Percentiles rank a stretch among this genome's conserved stretches.
Conservation (phyloP, 2,113 vertebrate species). For the Notiomystis cincta region DNA sequence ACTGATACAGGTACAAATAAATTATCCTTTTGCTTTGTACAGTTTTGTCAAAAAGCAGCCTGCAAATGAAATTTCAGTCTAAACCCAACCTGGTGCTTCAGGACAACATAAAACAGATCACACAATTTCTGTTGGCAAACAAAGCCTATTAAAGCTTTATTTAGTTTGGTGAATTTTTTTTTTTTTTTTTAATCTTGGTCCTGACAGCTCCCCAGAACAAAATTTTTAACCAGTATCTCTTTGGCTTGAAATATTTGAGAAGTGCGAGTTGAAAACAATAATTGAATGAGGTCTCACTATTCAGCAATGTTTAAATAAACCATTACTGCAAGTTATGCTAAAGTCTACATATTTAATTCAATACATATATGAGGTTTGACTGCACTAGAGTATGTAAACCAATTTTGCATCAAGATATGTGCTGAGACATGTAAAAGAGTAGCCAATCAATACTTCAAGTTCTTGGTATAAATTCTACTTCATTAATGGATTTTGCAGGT, state of each 20-base stretch:
- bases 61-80: neutral
- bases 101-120: neutral
- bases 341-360: neutral
- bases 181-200: no score
- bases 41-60: neutral
- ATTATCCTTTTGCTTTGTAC: neutral
- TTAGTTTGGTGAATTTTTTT: neutral
- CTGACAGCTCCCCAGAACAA: neutral
- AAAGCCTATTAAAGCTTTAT: neutral
- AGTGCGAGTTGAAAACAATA: neutral
- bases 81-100: neutral
- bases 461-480: neutral
- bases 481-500: neutral
- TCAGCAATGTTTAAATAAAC: neutral
- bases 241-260: neutral
- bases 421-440: neutral
- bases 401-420: neutral
- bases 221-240: neutral
- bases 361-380: neutral
- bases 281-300: neutral
- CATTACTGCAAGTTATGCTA: neutral
- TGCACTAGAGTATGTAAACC: neutral
- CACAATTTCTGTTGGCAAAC: neutral
- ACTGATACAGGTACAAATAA: neutral
- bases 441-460: neutral